Evolutionary conservation across 2,888 invertebrate species (phyloP).

Genomic region (Nemotelus pantherinus): DNA sequence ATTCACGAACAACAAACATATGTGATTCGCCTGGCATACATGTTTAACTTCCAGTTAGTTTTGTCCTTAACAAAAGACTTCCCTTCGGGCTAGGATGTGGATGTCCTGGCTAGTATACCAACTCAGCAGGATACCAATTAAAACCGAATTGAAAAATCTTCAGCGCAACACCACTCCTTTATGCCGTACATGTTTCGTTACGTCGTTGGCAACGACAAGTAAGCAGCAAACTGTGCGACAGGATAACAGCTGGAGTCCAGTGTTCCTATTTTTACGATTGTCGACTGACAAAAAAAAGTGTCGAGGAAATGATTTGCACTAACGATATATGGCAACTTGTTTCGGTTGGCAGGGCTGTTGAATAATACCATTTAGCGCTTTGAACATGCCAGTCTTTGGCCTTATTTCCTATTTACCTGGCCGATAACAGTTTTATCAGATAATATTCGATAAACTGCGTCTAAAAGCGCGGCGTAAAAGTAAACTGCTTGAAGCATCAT

Average conservation of each 20-base stretch:
- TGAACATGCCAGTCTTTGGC: not conserved
- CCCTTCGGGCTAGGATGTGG: slow-evolving; percentile 34
- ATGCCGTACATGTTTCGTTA: not conserved
- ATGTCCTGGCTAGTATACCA: slow-evolving; percentile 29
- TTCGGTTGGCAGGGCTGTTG: slow-evolving; percentile 18
- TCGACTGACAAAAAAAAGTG: slow-evolving; percentile 23
- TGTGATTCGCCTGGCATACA: not conserved
- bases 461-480: not conserved
- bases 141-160: slow-evolving; percentile 43
- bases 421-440: slow-evolving; percentile 1
- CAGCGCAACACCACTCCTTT: slow-evolving; percentile 1
- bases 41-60: not conserved
- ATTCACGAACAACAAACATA: not conserved
- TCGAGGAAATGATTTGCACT: slow-evolving; percentile 36
- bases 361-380: slow-evolving; percentile 7
- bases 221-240: not conserved
- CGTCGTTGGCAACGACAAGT: too few relatives aligned
- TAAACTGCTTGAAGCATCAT: not conserved
- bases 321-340: slow-evolving; percentile 24
- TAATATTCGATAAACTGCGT: not conserved
- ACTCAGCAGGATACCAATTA: slow-evolving; percentile 45
- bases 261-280: not conserved
- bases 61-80: slow-evolving; percentile 19
- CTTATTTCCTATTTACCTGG: not conserved
- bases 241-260: slow-evolving; percentile 26